A percentile compares a stretch with the other conserved stretches of the same genome.
Conservation (phyloP, 92 coral and sea anemone species). For the Phymanthus crucifer region DNA sequence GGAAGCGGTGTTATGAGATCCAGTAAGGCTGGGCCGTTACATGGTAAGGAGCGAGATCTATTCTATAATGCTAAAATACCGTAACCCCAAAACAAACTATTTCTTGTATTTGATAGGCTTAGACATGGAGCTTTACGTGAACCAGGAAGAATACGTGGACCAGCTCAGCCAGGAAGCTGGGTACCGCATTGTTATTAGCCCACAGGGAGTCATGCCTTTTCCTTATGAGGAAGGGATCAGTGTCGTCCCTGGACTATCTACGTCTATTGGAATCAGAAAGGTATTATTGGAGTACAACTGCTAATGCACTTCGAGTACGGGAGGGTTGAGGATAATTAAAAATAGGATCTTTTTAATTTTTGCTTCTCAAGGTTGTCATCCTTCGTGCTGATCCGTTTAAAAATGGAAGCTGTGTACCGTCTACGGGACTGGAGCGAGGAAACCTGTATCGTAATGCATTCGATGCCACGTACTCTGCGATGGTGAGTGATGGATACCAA, state of each 20-base stretch:
- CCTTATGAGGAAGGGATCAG: slow-evolving; percentile 51
- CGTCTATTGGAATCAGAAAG: neutral
- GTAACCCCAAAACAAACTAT: too few relatives aligned
- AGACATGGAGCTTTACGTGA: neutral
- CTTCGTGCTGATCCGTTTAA: neutral
- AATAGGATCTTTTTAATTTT: neutral
- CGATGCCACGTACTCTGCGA: neutral
- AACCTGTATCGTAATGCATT: neutral
- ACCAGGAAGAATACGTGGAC: slow-evolving; percentile 52
- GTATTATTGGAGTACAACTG: neutral
- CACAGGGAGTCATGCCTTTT: slow-evolving; percentile 56
- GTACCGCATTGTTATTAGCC: slow-evolving; percentile 33
- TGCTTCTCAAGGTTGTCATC: neutral
- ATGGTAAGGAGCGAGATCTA: neutral
- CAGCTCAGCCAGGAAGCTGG: slow-evolving; percentile 54
- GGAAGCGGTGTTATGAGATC: neutral
- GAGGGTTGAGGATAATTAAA: neutral
- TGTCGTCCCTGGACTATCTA: neutral
- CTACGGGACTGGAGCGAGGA: neutral
- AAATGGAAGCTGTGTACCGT: neutral
- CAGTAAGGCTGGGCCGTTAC: neutral
- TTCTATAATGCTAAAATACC: too few relatives aligned
- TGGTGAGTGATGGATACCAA: neutral
- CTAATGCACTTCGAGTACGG: neutral
- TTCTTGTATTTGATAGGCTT: too few relatives aligned